Evolutionary conservation across 64 coral and sea anemone species (phyloP), one percentile per base, ranked within the genome.

Genomic region (Stylophora pistillata): DNA sequence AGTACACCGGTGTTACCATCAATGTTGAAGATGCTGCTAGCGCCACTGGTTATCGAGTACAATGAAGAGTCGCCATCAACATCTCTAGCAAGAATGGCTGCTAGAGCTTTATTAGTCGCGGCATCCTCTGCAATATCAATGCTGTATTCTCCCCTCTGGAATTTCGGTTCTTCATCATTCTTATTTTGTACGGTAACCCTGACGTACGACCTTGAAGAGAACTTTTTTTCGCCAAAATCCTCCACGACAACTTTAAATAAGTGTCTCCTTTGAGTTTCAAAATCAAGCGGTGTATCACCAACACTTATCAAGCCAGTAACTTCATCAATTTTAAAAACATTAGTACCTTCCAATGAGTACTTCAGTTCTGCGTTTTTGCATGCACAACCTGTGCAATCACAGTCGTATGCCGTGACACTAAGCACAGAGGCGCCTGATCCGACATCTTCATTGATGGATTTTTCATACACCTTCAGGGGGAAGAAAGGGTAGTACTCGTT

Each of bases 401-500:
- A 87, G 88, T 96, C 95, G 0, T 57, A 55, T 17, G 95, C 95
- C 33, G 68, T 41, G 0, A 90, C 81, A 6, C 29, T 58, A 47
- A 68, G 26, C 3, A 96, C 87, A 15, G 10, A 20, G 9, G 58
- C 62, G 32, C 95, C 95, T 25, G 86, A 32, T 7, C 52, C 71
- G 10, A 72, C 83, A 62, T 73, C 65, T 82, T 96, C 95, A 56
- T 6, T 23, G 5, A 81, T 27, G 55, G 15, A 21, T 5, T 30
- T 57, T 21, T 37, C 25, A 60, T 93, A 96, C 0, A 88, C 78
- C 18, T 33, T 31, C n/a, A 28, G 12, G 0, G 15, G 18, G 29
- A 96, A 96, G 5, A 55, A 86, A 7, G 95, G 95, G 11, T 71
- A 59, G 58, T 93, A 77, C 27, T 96, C 95, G 62, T 96, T 96